phyloP scores from a whole-genome alignment of 2,888 invertebrate genomes.

The Palloptera scutellata region DNA sequence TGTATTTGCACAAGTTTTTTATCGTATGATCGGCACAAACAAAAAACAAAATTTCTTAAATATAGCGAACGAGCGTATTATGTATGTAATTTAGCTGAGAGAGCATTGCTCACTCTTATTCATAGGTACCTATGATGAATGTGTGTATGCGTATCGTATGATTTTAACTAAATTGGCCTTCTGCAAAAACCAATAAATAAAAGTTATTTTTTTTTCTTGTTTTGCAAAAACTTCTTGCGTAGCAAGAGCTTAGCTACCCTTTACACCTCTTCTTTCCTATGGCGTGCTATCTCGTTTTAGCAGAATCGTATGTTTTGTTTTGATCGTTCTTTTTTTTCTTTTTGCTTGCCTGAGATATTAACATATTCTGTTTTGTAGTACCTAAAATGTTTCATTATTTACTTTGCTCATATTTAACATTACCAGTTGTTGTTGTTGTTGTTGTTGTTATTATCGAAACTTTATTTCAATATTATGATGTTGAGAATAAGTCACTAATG shows the following conservation, averaged over 20 bases:
- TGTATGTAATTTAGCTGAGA: background rate
- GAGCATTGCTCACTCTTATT: background rate
- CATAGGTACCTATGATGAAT: background rate
- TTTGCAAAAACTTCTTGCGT: background rate
- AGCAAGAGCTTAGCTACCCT: background rate
- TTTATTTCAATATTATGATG: background rate
- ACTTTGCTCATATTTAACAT: background rate
- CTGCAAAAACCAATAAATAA: background rate
- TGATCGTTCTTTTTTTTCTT: slow-evolving; percentile 39
- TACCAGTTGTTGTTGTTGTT: slow-evolving; percentile 2
- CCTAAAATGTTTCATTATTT: background rate
- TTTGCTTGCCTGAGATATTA: background rate
- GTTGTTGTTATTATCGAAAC: background rate
- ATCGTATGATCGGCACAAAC: no score
- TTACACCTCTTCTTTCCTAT: background rate
- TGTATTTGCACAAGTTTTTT: no score
- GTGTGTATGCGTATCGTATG: background rate
- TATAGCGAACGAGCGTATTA: no score
- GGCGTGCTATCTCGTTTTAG: slow-evolving; percentile 50
- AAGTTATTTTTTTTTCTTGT: background rate
- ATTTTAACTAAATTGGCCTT: background rate
- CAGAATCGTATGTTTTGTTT: slow-evolving; percentile 61
- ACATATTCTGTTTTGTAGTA: background rate
- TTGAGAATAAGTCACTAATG: no score
- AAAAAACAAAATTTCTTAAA: no score